Evolutionary conservation across 2,888 invertebrate genomes (phyloP).

Genomic region (Eulithis testata): DNA sequence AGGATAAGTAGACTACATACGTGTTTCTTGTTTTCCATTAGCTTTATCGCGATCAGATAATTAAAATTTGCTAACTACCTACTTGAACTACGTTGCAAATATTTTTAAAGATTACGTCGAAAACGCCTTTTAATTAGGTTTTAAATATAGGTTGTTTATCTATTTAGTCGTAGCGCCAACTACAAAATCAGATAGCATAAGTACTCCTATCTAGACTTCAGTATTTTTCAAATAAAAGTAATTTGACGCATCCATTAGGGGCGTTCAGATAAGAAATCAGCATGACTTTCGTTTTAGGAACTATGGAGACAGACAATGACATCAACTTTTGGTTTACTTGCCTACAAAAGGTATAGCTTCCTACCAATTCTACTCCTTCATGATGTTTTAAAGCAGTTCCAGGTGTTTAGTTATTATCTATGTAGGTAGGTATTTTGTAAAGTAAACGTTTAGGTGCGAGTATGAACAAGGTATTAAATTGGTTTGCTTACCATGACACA

Average conservation of each 20-base stretch:
- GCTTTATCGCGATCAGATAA: neutral
- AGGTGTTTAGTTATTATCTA: neutral
- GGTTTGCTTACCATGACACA: conserved; percentile 76
- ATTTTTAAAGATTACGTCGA: neutral
- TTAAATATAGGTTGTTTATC: conserved; percentile 2
- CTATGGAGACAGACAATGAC: neutral
- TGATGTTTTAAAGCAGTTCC: neutral
- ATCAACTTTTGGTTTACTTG: neutral
- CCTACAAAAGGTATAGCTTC: too few species aligned
- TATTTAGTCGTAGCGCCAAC: conserved; percentile 10
- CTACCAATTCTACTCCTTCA: too few species aligned
- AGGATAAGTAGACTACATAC: neutral
- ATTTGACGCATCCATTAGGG: neutral
- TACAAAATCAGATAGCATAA: neutral
- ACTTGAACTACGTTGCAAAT: neutral
- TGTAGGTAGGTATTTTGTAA: neutral
- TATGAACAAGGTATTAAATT: conserved; percentile 46
- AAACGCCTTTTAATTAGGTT: too few species aligned
- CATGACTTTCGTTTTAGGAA: conserved; percentile 4
- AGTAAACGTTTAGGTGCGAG: conserved; percentile 16
- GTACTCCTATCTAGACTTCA: neutral
- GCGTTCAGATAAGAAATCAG: conserved; percentile 3
- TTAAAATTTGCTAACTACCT: neutral
- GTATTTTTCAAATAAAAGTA: neutral
- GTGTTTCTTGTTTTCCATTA: neutral